Conservation (phyloP, 1,140 invertebrate genomes). For the Drosophila nasuta region DNA sequence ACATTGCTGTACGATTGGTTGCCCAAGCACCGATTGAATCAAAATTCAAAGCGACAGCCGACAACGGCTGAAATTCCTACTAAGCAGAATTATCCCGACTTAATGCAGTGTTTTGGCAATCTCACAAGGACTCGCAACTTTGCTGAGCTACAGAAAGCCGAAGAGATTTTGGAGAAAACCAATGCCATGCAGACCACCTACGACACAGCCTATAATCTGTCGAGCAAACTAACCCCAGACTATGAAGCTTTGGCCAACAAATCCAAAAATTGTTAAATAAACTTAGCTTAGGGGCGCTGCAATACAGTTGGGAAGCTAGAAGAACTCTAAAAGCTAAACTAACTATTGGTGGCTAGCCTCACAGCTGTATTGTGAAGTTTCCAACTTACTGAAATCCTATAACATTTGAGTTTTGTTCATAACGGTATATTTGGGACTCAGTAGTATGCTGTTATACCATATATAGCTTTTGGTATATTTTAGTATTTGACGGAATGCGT, state of each 20-base stretch:
- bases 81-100: conserved; percentile 25
- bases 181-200: conserved; percentile 45
- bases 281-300: background rate
- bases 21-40: conserved; percentile 15
- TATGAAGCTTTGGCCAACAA: background rate
- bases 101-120: conserved; percentile 54
- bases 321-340: no score
- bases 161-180: background rate
- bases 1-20: conserved; percentile 55
- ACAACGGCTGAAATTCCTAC: background rate
- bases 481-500: no score
- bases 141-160: background rate
- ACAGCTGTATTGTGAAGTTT: conserved; percentile 21
- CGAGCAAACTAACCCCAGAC: background rate
- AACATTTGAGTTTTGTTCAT: no score
- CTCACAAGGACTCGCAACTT: conserved; percentile 46
- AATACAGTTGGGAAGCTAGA: conserved; percentile 32
- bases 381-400: background rate
- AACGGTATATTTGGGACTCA: no score
- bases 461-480: no score
- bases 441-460: no score
- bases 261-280: conserved; percentile 17
- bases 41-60: background rate
- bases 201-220: conserved; percentile 11
- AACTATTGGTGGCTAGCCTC: conserved; percentile 4